Conservation (phyloP, 2,888 invertebrate species). For the Syrphus vitripennis region DNA sequence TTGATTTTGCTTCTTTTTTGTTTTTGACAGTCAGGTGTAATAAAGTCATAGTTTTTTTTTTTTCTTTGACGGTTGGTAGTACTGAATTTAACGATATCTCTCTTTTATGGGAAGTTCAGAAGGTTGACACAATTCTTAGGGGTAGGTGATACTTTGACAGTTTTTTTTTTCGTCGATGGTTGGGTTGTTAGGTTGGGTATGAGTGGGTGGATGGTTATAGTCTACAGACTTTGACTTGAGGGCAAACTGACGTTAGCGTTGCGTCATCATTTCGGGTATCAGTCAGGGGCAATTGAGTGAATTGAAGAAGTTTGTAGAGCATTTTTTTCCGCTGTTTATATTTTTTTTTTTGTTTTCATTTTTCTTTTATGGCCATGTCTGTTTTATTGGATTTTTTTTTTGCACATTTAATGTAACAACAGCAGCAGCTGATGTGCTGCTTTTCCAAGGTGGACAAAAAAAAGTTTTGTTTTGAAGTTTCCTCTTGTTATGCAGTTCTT, state of each 20-base stretch:
- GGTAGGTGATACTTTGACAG: slow-evolving; percentile 53
- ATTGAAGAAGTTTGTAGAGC: slow-evolving; percentile 16
- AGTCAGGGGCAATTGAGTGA: slow-evolving; percentile 56
- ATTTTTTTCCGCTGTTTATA: not conserved
- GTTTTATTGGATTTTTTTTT: slow-evolving; percentile 3
- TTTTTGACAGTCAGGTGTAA: slow-evolving; percentile 17
- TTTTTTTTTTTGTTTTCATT: not conserved
- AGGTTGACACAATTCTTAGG: slow-evolving; percentile 17
- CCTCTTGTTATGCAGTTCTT: slow-evolving; percentile 20
- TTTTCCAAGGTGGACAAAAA: slow-evolving; percentile 35
- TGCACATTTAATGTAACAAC: slow-evolving; percentile 30
- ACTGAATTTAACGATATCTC: slow-evolving; percentile 33
- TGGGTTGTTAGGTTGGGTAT: not conserved
- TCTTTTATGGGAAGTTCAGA: not conserved
- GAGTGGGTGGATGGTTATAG: not conserved
- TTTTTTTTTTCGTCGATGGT: slow-evolving; percentile 5
- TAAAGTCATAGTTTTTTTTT: slow-evolving; percentile 6
- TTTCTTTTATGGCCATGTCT: not conserved
- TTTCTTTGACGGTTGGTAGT: slow-evolving; percentile 13
- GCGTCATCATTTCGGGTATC: slow-evolving; percentile 3
- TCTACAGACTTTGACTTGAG: not conserved
- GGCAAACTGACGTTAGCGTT: not conserved
- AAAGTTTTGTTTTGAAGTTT: slow-evolving; percentile 46
- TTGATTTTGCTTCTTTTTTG: not conserved
- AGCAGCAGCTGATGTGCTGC: slow-evolving; percentile 43